These are phyloP conservation scores for Camponotus fellah DNA, from an alignment of 2,888 invertebrate species.

Conservation along the genomic window DNA sequence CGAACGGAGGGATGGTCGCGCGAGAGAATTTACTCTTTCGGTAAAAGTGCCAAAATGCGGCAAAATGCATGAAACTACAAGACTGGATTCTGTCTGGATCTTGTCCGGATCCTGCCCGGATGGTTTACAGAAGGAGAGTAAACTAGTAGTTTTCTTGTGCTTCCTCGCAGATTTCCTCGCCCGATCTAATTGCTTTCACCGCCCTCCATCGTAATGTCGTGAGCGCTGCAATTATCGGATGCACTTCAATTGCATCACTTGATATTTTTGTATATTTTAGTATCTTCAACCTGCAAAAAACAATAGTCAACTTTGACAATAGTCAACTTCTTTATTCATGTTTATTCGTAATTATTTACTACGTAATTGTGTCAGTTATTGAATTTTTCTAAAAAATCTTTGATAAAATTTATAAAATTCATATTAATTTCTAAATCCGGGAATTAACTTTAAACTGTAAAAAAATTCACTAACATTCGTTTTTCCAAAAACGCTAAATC, in stretches of 20 bases:
- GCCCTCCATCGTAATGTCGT: not conserved
- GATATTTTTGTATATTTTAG: too few relatives aligned
- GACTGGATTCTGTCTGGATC: conserved; percentile 2
- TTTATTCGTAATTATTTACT: not conserved
- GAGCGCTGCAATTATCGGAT: too few relatives aligned
- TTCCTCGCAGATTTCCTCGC: conserved; percentile 36
- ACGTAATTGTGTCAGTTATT: not conserved
- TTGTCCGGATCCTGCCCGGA: conserved; percentile 16
- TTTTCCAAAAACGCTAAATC: not conserved
- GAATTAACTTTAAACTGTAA: not conserved
- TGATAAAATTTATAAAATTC: not conserved
- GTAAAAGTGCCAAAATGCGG: conserved; percentile 31
- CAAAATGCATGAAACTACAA: conserved; percentile 41
- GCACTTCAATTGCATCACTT: too few relatives aligned
- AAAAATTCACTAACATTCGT: not conserved
- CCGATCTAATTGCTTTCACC: conserved; percentile 66
- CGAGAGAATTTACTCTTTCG: conserved; percentile 48
- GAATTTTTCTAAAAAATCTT: not conserved
- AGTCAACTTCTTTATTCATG: too few relatives aligned
- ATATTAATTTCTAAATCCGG: not conserved
- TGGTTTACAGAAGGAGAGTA: conserved; percentile 8
- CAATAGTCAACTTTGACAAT: too few relatives aligned
- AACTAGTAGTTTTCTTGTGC: conserved; percentile 39
- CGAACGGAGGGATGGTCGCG: conserved; percentile 70
- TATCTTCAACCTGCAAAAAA: too few relatives aligned